Conservation (phyloP, 2,797 vertebrate species). For the Philypnodon macrostomus region DNA sequence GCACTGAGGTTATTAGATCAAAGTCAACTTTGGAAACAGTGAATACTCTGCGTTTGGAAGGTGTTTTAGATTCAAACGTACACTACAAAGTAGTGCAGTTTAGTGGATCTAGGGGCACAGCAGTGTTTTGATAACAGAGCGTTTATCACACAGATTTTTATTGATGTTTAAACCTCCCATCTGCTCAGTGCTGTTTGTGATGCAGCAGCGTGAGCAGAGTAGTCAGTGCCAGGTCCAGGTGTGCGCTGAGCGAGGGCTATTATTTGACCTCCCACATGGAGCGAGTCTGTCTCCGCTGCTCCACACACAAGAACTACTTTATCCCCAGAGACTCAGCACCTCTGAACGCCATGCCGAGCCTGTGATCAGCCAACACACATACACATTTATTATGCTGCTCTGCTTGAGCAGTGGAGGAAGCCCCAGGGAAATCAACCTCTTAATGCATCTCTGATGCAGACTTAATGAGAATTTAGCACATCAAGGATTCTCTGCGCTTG, state of each 20-base stretch:
- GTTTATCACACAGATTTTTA: slow-evolving; percentile 31
- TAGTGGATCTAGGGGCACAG: slow-evolving; percentile 4
- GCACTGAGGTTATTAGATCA: slow-evolving; percentile 1
- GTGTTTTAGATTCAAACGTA: slow-evolving; percentile 5
- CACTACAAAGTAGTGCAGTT: slow-evolving; percentile 7
- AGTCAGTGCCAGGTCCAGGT: slow-evolving; percentile 49
- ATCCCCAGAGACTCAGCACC: slow-evolving; percentile 48
- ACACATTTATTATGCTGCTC: slow-evolving; percentile 70
- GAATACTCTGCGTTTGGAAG: slow-evolving; percentile 7
- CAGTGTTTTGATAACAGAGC: slow-evolving; percentile 19
- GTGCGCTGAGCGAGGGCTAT: slow-evolving; percentile 33
- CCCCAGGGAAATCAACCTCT: slow-evolving; percentile 78
- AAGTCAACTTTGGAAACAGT: slow-evolving; percentile 1
- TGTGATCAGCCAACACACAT: slow-evolving; percentile 41
- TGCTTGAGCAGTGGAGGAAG: slow-evolving; percentile 55
- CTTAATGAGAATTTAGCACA: slow-evolving; percentile 82
- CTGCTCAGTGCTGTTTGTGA: slow-evolving; percentile 38
- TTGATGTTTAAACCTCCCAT: slow-evolving; percentile 39
- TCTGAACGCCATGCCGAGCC: slow-evolving; percentile 42
- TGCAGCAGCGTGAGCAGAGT: slow-evolving; percentile 28
- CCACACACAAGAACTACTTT: slow-evolving; percentile 40
- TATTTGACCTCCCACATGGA: slow-evolving; percentile 52
- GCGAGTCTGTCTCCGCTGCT: slow-evolving; percentile 32
- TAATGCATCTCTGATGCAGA: slow-evolving; percentile 79
- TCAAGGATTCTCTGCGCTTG: slow-evolving; percentile 67